Conservation (phyloP, 2,888 invertebrate genomes). For the Anaspis maculata region DNA sequence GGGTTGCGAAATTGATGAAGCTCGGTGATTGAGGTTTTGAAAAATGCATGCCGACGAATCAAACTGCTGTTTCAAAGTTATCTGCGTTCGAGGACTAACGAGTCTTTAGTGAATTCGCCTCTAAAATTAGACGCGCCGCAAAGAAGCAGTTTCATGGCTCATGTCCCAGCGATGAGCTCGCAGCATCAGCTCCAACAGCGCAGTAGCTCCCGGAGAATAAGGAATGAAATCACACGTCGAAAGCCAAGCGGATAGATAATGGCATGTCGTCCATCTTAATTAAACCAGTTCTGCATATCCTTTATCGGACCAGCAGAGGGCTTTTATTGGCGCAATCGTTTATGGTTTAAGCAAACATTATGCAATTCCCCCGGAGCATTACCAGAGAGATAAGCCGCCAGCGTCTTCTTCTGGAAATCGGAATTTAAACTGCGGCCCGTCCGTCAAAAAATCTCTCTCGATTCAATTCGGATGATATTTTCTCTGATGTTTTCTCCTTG, state of each 20-base stretch:
- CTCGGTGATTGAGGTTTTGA: constrained; percentile 1
- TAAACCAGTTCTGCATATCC: constrained; percentile 17
- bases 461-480: too few relatives aligned
- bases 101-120: constrained; percentile 25
- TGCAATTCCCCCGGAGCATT: constrained; percentile 12
- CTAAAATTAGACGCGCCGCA: constrained; percentile 28
- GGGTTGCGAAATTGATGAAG: too few relatives aligned
- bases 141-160: constrained; percentile 29
- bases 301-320: constrained; percentile 11
- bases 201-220: too few relatives aligned
- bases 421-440: constrained; percentile 15
- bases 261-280: constrained; percentile 17
- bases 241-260: constrained; percentile 15
- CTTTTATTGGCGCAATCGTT: constrained; percentile 16
- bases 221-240: constrained; percentile 21
- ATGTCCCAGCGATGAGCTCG: constrained; percentile 21
- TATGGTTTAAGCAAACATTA: constrained; percentile 17
- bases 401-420: constrained; percentile 13
- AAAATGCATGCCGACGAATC: constrained; percentile 6
- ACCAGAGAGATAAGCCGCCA: constrained; percentile 13
- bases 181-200: constrained; percentile 16
- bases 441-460: too few relatives aligned
- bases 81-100: constrained; percentile 25
- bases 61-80: constrained; percentile 27
- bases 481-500: too few relatives aligned